Percentiles rank a stretch among this genome's conserved stretches.
Conservation (phyloP, 1,140 invertebrate species). For the Thaumetopoea pityocampa region DNA sequence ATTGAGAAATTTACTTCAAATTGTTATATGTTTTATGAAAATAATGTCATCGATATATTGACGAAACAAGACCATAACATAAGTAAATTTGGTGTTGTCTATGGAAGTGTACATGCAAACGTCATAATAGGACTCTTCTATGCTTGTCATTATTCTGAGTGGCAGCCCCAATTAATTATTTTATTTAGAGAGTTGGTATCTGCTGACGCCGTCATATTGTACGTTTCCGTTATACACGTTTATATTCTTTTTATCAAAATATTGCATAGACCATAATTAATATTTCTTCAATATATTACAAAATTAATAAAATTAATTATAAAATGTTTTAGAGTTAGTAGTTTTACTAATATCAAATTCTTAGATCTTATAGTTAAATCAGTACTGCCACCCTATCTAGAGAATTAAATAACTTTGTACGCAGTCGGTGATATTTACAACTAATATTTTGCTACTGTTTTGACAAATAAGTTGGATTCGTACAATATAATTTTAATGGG, state of each 20-base stretch:
- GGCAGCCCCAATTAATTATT: no score
- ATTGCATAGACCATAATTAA: no score
- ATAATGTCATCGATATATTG: no score
- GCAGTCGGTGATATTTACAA: conserved; percentile 75
- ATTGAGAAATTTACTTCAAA: no score
- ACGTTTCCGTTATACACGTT: conserved; percentile 40
- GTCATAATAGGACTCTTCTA: no score
- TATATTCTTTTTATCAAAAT: conserved; percentile 22
- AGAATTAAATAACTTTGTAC: conserved; percentile 62
- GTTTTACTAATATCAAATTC: background rate
- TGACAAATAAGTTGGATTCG: conserved; percentile 51
- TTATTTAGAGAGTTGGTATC: conserved; percentile 47
- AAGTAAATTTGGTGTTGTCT: no score
- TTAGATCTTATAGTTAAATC: conserved; percentile 21
- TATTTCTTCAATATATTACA: no score
- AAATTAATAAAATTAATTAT: conserved; percentile 1
- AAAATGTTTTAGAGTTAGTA: background rate
- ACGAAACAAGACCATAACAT: no score
- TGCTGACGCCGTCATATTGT: conserved; percentile 59
- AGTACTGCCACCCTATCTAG: conserved; percentile 47
- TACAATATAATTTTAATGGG: conserved; percentile 15
- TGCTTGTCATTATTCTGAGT: no score
- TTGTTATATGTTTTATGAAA: no score
- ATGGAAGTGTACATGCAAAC: no score
- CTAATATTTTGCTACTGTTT: conserved; percentile 67